Percentiles rank a stretch among this genome's conserved stretches.
Evolutionary conservation across 2,113 vertebrate species (phyloP).

Genomic region (Piprites chloris): DNA sequence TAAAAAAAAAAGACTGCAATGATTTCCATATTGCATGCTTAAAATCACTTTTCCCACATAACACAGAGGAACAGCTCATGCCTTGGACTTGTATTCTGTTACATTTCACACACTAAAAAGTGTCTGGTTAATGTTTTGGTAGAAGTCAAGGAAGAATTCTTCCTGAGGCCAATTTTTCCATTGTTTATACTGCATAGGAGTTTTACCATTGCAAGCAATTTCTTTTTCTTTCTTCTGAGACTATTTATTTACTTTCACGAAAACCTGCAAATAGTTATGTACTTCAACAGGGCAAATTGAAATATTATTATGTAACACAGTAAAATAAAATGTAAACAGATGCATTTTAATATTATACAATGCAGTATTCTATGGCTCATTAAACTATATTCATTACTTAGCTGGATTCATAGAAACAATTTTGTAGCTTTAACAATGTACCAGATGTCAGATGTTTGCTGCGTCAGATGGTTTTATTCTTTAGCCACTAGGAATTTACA

Average conservation of each 20-base stretch:
- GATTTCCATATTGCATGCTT: background rate
- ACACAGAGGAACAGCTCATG: background rate
- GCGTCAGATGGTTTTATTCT: constrained; percentile 29
- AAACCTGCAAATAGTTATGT: constrained; percentile 5
- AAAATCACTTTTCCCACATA: background rate
- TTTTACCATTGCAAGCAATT: background rate
- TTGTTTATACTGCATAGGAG: background rate
- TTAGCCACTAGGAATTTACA: constrained; percentile 36
- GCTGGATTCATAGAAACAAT: constrained; percentile 26
- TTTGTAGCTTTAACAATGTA: constrained; percentile 31
- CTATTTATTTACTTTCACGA: background rate
- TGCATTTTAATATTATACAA: constrained; percentile 55
- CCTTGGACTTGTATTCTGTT: background rate
- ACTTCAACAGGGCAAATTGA: constrained; percentile 14
- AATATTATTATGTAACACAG: constrained; percentile 29
- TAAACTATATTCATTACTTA: constrained; percentile 60
- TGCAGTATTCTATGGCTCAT: constrained; percentile 47
- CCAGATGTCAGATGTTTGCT: constrained; percentile 55
- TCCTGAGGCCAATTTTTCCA: background rate
- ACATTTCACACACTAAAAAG: background rate
- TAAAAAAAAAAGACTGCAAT: background rate
- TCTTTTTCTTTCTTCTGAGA: background rate
- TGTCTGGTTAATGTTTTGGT: background rate
- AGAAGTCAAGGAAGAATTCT: background rate
- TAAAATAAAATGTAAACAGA: constrained; percentile 65